These are phyloP conservation scores for Nasonia giraulti DNA, from an alignment of 1,140 invertebrate species.

Conservation along the genomic window DNA sequence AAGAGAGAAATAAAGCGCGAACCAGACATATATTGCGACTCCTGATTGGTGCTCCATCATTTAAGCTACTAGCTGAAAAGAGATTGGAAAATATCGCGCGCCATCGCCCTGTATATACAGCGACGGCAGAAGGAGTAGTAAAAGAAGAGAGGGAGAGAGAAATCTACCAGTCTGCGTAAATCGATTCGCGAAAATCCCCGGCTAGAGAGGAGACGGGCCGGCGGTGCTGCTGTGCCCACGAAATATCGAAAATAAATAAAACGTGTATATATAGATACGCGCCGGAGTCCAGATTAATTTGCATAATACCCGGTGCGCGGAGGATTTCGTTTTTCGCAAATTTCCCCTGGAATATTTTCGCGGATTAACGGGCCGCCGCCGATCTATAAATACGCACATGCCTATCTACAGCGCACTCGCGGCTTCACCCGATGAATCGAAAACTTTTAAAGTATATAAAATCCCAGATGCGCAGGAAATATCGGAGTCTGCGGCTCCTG, in stretches of 20 bases:
- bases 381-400: neutral
- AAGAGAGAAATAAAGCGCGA: conserved; percentile 24
- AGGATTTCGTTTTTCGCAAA: conserved; percentile 43
- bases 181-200: conserved; percentile 42
- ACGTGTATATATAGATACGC: neutral
- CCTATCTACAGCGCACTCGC: neutral
- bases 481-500: neutral
- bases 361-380: neutral
- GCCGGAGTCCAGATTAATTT: conserved; percentile 27
- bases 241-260: conserved; percentile 33
- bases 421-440: neutral
- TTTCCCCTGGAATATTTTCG: conserved; percentile 11
- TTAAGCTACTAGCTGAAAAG: conserved; percentile 29
- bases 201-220: neutral
- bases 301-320: conserved; percentile 46
- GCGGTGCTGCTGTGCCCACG: neutral
- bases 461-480: neutral
- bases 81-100: conserved; percentile 32
- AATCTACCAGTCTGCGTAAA: conserved; percentile 40
- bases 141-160: neutral
- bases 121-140: neutral
- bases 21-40: conserved; percentile 17
- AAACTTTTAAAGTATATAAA: neutral
- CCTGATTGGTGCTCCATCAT: conserved; percentile 41
- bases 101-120: neutral